Base-by-base conservation (phyloP, 2,888 invertebrate species). In the Mythimna lalbum region DNA sequence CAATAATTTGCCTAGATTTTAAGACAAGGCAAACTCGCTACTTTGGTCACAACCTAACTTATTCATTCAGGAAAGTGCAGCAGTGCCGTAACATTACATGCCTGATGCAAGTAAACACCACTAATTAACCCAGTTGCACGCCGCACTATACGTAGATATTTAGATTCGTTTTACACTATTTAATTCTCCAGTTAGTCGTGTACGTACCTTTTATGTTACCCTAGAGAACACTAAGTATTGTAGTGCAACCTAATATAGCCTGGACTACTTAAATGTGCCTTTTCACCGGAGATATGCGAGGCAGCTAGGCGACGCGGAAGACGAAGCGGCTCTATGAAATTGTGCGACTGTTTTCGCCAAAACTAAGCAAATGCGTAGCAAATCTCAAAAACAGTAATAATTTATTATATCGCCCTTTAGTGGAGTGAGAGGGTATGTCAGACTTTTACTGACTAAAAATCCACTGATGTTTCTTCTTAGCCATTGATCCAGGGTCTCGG, bases 41-140 rank as follows among this genome's bases (percentile, higher is more conserved):
- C 76, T 77, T 72, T 59, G 79, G 80, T 78, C 78, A 75, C 66
- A 56, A 62, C 68, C 64, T 85, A 78, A 85, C 84, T 86, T 84
- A 86, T 86, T 86, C 85, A 86, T 80, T 80, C 76, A 78, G 78
- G 74, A 68, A 81, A 85, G 81, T 86, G 85, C 86, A 82, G 73
- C 80, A 73, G 78, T 70, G 73, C 78, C 76, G 69, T 78, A 70
- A 79, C 82, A 78, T 82, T 80, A 85, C 82, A 77, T 76, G 72
- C 65, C 76, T 77, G 76, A 82, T 78, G 85, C 77, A 78, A 85
- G 82, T 80, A 85, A 84, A 84, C 76, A 78, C 80, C 79, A 74
- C 85, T 81, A 85, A 86, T 86, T 84, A 86, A 85, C 85, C 86
- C 69, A 84, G 80, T 86, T 86, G 74, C 86, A 73, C 67, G 53